Conservation (phyloP, 2,888 invertebrate species). For the Aquatica leii region DNA sequence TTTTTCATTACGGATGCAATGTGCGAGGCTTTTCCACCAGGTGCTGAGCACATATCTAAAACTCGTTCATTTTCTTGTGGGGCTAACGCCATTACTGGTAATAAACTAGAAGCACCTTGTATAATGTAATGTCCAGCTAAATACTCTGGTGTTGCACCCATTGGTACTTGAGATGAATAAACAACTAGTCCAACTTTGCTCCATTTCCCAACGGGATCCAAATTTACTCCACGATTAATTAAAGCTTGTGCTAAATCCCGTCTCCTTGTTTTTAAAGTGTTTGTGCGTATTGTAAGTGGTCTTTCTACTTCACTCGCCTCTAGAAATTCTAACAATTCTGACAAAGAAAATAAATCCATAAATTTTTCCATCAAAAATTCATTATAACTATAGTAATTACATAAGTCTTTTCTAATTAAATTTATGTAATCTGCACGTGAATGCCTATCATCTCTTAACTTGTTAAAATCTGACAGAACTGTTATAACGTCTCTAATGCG, state of each 20-base stretch:
- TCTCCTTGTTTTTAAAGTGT: slow-evolving; percentile 91
- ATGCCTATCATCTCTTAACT: slow-evolving; percentile 71
- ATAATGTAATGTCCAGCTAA: slow-evolving; percentile 97
- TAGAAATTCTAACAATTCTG: slow-evolving; percentile 90
- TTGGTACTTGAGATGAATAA: slow-evolving; percentile 94
- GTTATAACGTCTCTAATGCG: slow-evolving; percentile 86
- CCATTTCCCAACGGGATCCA: slow-evolving; percentile 99
- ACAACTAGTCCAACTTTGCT: slow-evolving; percentile 97
- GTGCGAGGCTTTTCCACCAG: slow-evolving; percentile 98
- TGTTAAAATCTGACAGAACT: slow-evolving; percentile 82
- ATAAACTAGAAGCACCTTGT: slow-evolving; percentile 94
- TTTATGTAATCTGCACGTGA: slow-evolving; percentile 84
- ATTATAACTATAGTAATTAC: slow-evolving; percentile 96
- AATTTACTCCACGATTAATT: slow-evolving; percentile 95
- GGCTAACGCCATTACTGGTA: slow-evolving; percentile 97
- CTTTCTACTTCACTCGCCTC: slow-evolving; percentile 96
- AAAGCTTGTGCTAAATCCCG: slow-evolving; percentile 93
- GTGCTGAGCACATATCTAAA: slow-evolving; percentile 97
- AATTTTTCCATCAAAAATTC: slow-evolving; percentile 92
- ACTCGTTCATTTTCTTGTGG: slow-evolving; percentile 95
- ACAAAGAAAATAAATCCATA: slow-evolving; percentile 87
- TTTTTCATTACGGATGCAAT: slow-evolving; percentile 98
- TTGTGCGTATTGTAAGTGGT: slow-evolving; percentile 95
- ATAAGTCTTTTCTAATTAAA: slow-evolving; percentile 84
- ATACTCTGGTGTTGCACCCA: slow-evolving; percentile 99